Percentiles rank a stretch among this genome's conserved stretches.
These are phyloP conservation scores for Halichoerus grypus DNA, from an alignment of 2,113 vertebrate species.

Conservation along the genomic window DNA sequence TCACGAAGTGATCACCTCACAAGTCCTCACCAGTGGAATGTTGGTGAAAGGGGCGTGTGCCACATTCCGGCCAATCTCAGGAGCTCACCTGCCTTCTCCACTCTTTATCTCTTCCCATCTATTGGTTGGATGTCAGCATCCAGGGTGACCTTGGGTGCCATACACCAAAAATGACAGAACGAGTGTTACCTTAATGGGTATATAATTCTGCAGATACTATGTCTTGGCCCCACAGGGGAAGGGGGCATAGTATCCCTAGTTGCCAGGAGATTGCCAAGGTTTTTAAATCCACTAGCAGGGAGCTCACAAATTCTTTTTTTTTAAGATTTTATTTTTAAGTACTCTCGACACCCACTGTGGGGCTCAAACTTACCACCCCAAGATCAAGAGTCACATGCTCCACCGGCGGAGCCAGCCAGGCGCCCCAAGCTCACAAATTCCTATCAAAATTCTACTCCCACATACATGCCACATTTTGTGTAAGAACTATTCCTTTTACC, in stretches of 20 bases:
- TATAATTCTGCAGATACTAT: neutral
- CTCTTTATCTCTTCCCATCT: neutral
- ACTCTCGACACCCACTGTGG: neutral
- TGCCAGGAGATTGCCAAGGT: neutral
- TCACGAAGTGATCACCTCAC: neutral
- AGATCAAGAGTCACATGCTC: neutral
- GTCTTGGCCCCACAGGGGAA: neutral
- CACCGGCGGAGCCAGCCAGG: neutral
- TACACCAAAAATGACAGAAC: neutral
- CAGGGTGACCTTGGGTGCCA: neutral
- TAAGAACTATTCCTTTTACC: conserved; percentile 49
- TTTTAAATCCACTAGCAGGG: conserved; percentile 13
- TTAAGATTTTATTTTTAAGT: neutral
- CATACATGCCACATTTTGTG: neutral
- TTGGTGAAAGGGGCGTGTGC: neutral
- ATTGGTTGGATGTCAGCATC: neutral
- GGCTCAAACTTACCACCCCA: neutral
- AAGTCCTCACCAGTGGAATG: neutral
- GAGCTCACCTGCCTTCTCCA: neutral
- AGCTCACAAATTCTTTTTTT: conserved; percentile 19
- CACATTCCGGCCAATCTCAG: neutral
- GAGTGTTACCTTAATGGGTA: neutral
- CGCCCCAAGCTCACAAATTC: neutral
- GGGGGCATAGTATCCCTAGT: neutral
- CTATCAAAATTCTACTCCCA: conserved; percentile 1